A percentile compares a stretch with the other conserved stretches of the same genome.
Evolutionary conservation across 2,113 vertebrate genomes (phyloP).

Genomic region (Picathartes gymnocephalus): DNA sequence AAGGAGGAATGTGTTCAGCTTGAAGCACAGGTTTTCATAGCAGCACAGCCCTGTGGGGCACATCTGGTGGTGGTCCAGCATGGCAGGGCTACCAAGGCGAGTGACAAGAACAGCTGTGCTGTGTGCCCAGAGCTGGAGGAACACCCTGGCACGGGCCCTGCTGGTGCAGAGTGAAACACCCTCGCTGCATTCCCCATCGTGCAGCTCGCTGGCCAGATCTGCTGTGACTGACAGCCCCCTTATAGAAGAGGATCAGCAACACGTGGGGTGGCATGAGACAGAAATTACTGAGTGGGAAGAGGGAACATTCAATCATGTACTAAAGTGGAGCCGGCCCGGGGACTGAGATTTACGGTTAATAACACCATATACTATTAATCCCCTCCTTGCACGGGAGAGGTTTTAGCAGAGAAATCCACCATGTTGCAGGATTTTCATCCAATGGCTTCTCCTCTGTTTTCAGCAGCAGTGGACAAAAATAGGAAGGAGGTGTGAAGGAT

Average conservation of each 20-base stretch:
- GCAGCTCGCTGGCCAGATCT: rapidly evolving
- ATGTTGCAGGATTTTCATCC: neutral
- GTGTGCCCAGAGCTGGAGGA: neutral
- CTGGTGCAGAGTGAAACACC: neutral
- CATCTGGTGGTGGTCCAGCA: neutral
- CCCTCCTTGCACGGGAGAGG: neutral
- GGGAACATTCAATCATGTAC: neutral
- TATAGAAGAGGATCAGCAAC: neutral
- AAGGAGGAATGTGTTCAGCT: neutral
- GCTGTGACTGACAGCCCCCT: rapidly evolving
- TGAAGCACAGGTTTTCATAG: neutral
- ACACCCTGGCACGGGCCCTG: neutral
- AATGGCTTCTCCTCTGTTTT: neutral
- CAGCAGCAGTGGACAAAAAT: neutral
- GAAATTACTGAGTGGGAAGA: neutral
- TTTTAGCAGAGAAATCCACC: neutral
- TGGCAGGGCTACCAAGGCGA: neutral
- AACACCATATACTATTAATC: neutral
- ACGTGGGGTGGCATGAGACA: neutral
- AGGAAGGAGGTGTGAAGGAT: neutral
- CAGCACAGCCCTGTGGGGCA: neutral
- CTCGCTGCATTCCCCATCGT: rapidly evolving
- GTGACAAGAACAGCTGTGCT: neutral
- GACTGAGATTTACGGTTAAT: neutral
- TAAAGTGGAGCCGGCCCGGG: neutral